Evolutionary conservation across 2,888 invertebrate species (phyloP).

Genomic region (Aphelenchoides bicaudatus): DNA sequence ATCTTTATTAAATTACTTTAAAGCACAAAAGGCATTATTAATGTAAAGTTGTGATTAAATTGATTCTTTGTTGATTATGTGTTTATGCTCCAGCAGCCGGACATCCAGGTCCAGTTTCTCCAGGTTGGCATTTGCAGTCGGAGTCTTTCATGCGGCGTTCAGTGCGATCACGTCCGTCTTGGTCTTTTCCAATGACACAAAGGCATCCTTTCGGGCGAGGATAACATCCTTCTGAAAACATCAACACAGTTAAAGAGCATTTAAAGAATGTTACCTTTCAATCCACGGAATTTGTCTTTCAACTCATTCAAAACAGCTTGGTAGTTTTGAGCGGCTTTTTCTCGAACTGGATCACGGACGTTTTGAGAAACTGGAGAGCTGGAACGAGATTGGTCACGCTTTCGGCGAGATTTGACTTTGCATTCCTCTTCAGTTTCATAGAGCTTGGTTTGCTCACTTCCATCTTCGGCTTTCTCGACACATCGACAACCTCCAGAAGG

Average conservation of each 20-base stretch:
- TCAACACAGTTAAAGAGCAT: not conserved
- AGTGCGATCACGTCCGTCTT: slow-evolving; percentile 56
- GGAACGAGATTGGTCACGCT: slow-evolving; percentile 17
- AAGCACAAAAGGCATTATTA: not conserved
- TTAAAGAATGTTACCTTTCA: slow-evolving; percentile 50
- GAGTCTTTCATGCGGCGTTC: slow-evolving; percentile 55
- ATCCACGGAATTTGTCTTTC: slow-evolving; percentile 56
- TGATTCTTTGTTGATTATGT: no score
- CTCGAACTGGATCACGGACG: slow-evolving; percentile 47
- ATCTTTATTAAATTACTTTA: not conserved
- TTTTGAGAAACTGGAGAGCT: slow-evolving; percentile 34
- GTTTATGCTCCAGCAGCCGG: slow-evolving; percentile 32
- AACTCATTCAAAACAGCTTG: slow-evolving; percentile 56
- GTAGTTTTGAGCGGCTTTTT: slow-evolving; percentile 56
- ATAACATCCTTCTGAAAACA: slow-evolving; percentile 36
- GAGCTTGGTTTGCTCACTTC: slow-evolving; percentile 49
- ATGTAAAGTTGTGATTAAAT: not conserved
- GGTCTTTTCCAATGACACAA: slow-evolving; percentile 55
- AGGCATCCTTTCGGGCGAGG: slow-evolving; percentile 57
- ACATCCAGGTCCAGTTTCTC: slow-evolving; percentile 36
- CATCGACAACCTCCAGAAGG: slow-evolving; percentile 55
- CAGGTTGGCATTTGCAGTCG: slow-evolving; percentile 52
- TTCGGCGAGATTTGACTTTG: slow-evolving; percentile 26
- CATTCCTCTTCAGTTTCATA: slow-evolving; percentile 51
- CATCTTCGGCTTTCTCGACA: slow-evolving; percentile 51